Evolutionary conservation across 1,140 invertebrate species (phyloP).

Genomic region (Caenorhabditis tropicalis): DNA sequence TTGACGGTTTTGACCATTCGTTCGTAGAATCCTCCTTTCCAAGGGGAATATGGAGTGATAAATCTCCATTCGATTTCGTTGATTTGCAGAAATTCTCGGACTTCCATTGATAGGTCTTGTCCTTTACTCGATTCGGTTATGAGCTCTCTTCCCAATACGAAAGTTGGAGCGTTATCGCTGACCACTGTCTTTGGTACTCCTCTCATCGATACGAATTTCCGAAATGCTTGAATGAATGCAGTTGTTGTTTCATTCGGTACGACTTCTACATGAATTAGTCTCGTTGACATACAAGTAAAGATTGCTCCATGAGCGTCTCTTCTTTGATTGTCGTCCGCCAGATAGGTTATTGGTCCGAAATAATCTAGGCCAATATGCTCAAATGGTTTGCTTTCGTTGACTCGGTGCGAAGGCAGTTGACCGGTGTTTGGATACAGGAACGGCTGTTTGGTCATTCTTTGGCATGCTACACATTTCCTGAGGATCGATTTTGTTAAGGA

Average conservation of each 20-base stretch:
- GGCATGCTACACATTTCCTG: slow-evolving; percentile 14
- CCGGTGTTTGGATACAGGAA: slow-evolving; percentile 7
- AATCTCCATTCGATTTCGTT: not conserved
- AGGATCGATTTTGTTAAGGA: not conserved
- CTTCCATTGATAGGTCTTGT: not conserved
- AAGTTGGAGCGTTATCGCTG: slow-evolving; percentile 39
- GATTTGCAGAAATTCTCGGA: not conserved
- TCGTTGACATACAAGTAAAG: not conserved
- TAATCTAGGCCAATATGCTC: slow-evolving; percentile 39
- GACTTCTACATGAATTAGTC: slow-evolving; percentile 23
- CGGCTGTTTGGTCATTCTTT: not conserved
- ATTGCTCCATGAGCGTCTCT: not conserved
- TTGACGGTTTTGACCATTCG: slow-evolving; percentile 49
- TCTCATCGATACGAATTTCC: not conserved
- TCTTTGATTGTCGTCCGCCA: not conserved
- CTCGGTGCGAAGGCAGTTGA: slow-evolving; percentile 14
- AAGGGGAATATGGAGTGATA: not conserved
- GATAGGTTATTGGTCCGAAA: slow-evolving; percentile 26
- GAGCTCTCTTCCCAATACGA: not conserved
- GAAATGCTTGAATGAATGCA: not conserved
- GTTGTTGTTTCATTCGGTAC: not conserved
- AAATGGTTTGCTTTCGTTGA: slow-evolving; percentile 6
- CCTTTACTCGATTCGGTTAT: not conserved
- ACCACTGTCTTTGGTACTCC: not conserved
- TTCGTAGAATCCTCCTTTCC: not conserved